Conservation (phyloP, 1,140 invertebrate species). For the Yoshiicerus persimilis region DNA sequence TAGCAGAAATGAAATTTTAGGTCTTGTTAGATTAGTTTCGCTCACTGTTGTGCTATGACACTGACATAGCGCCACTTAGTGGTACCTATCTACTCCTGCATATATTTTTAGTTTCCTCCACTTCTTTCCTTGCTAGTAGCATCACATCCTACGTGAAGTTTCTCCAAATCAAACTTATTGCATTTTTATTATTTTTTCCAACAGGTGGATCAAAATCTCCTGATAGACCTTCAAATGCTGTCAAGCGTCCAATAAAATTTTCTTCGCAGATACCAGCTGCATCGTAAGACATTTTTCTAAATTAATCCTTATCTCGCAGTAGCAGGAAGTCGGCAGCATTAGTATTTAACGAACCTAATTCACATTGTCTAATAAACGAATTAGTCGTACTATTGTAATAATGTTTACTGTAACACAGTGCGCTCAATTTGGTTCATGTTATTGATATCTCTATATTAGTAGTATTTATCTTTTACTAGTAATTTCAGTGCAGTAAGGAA, state of each 20-base stretch:
- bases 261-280: not conserved
- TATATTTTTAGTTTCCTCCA: too few relatives aligned
- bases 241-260: not conserved
- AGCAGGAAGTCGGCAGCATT: not conserved
- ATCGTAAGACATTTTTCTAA: not conserved
- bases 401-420: too few relatives aligned
- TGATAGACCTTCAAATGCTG: not conserved
- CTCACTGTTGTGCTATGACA: not conserved
- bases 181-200: not conserved
- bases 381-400: too few relatives aligned
- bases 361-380: too few relatives aligned
- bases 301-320: not conserved
- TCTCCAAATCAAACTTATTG: not conserved
- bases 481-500: too few relatives aligned
- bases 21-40: not conserved
- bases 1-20: not conserved
- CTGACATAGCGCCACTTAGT: not conserved
- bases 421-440: too few relatives aligned
- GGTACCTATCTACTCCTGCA: not conserved
- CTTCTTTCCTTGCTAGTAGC: not conserved
- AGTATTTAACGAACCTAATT: too few relatives aligned
- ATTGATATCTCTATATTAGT: too few relatives aligned
- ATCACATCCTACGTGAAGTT: too few relatives aligned
- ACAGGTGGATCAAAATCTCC: not conserved
- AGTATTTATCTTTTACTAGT: too few relatives aligned